These are phyloP conservation scores for Synergus japonicus DNA, from an alignment of 2,888 invertebrate species.

Conservation along the genomic window DNA sequence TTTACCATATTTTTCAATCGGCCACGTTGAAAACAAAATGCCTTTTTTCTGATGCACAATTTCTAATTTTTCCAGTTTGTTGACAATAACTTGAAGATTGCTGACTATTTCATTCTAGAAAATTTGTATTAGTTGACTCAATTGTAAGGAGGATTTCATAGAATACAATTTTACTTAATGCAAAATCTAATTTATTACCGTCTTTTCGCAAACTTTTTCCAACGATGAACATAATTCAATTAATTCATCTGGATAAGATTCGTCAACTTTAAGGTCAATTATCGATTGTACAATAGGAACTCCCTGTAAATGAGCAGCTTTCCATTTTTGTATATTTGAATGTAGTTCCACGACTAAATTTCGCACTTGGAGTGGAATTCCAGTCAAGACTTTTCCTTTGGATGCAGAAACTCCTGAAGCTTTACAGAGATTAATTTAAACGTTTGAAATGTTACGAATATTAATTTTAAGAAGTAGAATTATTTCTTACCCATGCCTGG, in stretches of 20 bases:
- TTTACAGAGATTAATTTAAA: neutral
- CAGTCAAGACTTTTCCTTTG: constrained; percentile 79
- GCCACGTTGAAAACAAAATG: constrained; percentile 71
- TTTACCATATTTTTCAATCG: constrained; percentile 67
- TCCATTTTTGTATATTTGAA: constrained; percentile 79
- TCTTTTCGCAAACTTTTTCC: constrained; percentile 62
- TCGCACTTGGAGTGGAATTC: constrained; percentile 79
- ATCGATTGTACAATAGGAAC: constrained; percentile 75
- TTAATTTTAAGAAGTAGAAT: neutral
- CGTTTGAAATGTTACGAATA: neutral
- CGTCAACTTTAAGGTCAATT: constrained; percentile 60
- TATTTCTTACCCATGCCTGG: neutral
- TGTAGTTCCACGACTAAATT: constrained; percentile 80
- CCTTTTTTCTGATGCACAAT: constrained; percentile 58
- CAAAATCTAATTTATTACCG: constrained; percentile 60
- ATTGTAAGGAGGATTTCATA: neutral
- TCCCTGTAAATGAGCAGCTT: constrained; percentile 77
- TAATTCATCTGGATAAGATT: constrained; percentile 63
- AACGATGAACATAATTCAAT: constrained; percentile 67
- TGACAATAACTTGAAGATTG: constrained; percentile 59
- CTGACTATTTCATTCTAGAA: constrained; percentile 64
- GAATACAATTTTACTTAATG: neutral
- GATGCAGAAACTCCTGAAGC: constrained; percentile 57
- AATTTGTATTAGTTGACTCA: constrained; percentile 32
- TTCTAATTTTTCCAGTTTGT: constrained; percentile 61